phyloP scores from a whole-genome alignment of 1,140 invertebrate genomes.

The Hermetia illucens region DNA sequence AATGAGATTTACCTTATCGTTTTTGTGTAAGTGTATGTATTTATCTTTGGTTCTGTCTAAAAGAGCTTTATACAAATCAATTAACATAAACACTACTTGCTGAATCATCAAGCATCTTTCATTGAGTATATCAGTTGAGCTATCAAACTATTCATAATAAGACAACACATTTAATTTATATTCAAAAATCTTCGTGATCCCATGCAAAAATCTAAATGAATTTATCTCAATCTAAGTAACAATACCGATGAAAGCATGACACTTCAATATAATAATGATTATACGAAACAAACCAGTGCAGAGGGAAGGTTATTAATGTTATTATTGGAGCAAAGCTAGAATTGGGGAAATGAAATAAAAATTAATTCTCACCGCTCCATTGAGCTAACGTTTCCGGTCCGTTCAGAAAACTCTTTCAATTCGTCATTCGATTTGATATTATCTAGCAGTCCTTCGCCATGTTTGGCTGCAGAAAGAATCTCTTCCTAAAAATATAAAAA shows the following conservation, averaged over 20 bases:
- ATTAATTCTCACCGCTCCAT: slow-evolving; percentile 60
- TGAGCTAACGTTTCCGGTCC: slow-evolving; percentile 79
- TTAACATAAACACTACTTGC: no score
- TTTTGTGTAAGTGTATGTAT: no score
- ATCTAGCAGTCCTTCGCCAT: slow-evolving; percentile 68
- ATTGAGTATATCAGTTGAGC: no score
- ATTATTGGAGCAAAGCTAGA: slow-evolving; percentile 3
- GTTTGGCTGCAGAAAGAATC: slow-evolving; percentile 61
- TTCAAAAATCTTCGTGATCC: not conserved
- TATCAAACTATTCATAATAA: no score
- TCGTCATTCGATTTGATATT: slow-evolving; percentile 44
- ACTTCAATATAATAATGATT: no score
- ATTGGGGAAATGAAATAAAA: slow-evolving; percentile 5
- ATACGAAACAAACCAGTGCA: slow-evolving; percentile 25
- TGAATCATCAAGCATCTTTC: no score
- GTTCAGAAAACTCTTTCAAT: slow-evolving; percentile 40
- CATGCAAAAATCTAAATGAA: not conserved
- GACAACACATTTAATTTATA: no score
- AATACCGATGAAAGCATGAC: no score
- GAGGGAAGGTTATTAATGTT: slow-evolving; percentile 13
- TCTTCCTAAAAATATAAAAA: slow-evolving; percentile 40
- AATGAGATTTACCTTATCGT: no score
- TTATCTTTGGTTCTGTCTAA: no score
- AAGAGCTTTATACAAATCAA: no score
- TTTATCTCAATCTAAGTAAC: no score